These are phyloP conservation scores for Drosophila varians DNA, from an alignment of 1,140 invertebrate genomes.

Conservation along the genomic window DNA sequence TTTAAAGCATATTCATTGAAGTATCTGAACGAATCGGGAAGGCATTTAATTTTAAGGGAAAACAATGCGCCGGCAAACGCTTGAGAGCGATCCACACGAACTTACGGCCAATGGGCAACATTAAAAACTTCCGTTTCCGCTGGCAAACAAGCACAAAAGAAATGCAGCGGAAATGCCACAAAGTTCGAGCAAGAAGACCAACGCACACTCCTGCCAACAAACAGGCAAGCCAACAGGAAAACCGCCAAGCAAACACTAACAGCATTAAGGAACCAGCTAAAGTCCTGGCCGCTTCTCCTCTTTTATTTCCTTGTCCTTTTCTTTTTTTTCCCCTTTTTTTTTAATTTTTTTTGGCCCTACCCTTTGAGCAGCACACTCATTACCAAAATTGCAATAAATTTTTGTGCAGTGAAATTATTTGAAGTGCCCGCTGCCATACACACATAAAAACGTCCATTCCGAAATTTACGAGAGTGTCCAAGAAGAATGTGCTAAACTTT, in stretches of 20 bases:
- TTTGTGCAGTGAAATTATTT: slow-evolving; percentile 77
- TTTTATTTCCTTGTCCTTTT: not conserved
- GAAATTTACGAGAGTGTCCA: slow-evolving; percentile 69
- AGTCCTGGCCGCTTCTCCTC: slow-evolving; percentile 9
- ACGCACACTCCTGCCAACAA: slow-evolving; percentile 32
- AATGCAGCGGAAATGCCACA: slow-evolving; percentile 79
- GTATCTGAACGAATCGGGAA: slow-evolving; percentile 38
- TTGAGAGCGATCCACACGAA: slow-evolving; percentile 31
- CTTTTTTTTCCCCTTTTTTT: not conserved
- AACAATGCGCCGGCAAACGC: slow-evolving; percentile 53
- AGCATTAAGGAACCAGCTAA: slow-evolving; percentile 57
- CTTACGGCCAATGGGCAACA: slow-evolving; percentile 72
- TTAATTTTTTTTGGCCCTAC: not conserved
- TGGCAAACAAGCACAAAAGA: slow-evolving; percentile 61
- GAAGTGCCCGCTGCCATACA: slow-evolving; percentile 74
- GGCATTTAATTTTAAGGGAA: slow-evolving; percentile 73
- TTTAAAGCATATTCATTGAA: slow-evolving; percentile 53
- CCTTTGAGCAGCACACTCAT: slow-evolving; percentile 63
- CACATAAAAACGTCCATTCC: slow-evolving; percentile 75
- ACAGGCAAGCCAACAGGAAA: slow-evolving; percentile 60
- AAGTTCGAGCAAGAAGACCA: slow-evolving; percentile 70
- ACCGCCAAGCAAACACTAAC: slow-evolving; percentile 75
- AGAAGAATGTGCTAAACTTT: slow-evolving; percentile 65
- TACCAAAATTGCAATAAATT: slow-evolving; percentile 82
- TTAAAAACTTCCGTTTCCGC: slow-evolving; percentile 80